A percentile compares a stretch with the other conserved stretches of the same genome.
Conservation (phyloP, 2,888 invertebrate species). For the Capitulum mitella region DNA sequence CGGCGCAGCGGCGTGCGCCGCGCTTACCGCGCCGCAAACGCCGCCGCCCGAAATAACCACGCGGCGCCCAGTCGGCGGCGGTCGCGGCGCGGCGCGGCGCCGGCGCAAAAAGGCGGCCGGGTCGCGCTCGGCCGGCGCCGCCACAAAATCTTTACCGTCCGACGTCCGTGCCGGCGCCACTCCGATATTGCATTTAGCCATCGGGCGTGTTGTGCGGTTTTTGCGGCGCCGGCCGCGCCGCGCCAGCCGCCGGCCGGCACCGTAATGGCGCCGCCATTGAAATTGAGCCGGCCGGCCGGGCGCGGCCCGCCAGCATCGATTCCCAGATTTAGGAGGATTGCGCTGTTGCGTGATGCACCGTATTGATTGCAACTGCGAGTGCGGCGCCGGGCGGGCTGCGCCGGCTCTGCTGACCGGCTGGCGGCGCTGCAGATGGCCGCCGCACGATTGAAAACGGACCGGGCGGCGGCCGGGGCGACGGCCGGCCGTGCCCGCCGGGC, state of each 20-base stretch:
- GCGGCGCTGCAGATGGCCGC: background rate
- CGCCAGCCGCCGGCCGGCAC: background rate
- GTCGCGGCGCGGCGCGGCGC: background rate
- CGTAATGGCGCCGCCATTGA: constrained; percentile 2
- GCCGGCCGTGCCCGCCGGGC: too few species aligned
- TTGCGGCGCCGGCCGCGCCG: background rate
- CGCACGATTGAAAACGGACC: too few species aligned
- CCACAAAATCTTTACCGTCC: background rate
- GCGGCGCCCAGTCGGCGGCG: background rate
- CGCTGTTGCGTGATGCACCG: constrained; percentile 19
- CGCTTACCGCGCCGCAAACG: background rate
- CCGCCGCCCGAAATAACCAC: background rate
- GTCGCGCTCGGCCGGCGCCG: background rate
- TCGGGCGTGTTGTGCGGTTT: background rate
- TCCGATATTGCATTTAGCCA: background rate
- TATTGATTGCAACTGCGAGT: background rate
- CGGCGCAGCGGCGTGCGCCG: background rate
- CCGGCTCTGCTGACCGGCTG: background rate
- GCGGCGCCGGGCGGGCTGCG: background rate
- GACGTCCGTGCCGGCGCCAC: background rate
- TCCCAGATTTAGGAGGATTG: constrained; percentile 13
- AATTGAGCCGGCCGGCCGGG: background rate
- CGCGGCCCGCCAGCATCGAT: background rate
- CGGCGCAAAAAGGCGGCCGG: background rate
- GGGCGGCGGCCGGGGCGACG: too few species aligned